Base-by-base conservation (phyloP, 2,113 vertebrate genomes). In the Dryoscopus gambensis region DNA sequence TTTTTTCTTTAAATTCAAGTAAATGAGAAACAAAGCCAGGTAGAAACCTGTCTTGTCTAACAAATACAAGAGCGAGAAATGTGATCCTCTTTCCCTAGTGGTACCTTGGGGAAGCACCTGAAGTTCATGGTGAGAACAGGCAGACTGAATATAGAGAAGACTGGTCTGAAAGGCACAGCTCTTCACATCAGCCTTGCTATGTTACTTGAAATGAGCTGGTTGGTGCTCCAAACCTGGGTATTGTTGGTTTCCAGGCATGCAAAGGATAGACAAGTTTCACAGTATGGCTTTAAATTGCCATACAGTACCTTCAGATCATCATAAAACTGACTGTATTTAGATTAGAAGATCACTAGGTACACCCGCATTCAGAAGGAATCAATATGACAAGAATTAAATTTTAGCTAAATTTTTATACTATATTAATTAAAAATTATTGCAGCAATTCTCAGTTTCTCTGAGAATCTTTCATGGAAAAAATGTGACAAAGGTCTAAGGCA, bases 381-480 rank as follows among this genome's bases (percentile, higher is more conserved):
- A 50, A 2, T 19, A 47, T 14, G 69, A 47, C 8, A 77, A 52
- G 4, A 87, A 73, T 30, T 65, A n/a, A 35, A 64, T 56, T 62
- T 71, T 53, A 63, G 35, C 11, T 73, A 52, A 3, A 2, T 73
- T 80, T 35, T 67, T 19, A 21, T 16, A 15, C 69, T 25, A 44
- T 9, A 71, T 64, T 85, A 44, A 39, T 25, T 39, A 67, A 40
- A 35, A 87, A 68, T 37, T 40, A 64, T 11, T 31, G 37, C 44
- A 83, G 44, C 10, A 76, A 39, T 64, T 68, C 20, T 78, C 30
- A 47, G 46, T 68, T 89, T 56, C 10, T 11, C n/a, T n/a, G n/a
- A n/a, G n/a, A n/a, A n/a, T n/a, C n/a, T n/a, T n/a, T n/a, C 19
- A 28, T 0, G 0, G 15, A 75, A 42, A 10, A 44, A 24, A 40